phyloP scores from a whole-genome alignment of 2,888 invertebrate species.

The Agrotis segetum region DNA sequence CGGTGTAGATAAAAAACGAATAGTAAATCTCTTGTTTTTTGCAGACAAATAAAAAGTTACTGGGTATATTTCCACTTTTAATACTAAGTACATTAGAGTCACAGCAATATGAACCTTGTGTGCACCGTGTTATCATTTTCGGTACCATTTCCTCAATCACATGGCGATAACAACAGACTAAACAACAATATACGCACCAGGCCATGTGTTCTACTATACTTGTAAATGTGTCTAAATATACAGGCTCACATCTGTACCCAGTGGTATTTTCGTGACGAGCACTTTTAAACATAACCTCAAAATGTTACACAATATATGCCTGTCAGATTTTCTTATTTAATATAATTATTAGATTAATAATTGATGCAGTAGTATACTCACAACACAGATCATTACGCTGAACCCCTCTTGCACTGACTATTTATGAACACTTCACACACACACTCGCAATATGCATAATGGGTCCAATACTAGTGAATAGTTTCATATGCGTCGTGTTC shows the following conservation, averaged over 20 bases:
- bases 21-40: conserved; percentile 41
- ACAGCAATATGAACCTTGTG: conserved; percentile 25
- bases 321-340: conserved; percentile 60
- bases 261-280: conserved; percentile 72
- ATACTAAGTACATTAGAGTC: conserved; percentile 16
- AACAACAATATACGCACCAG: conserved; percentile 58
- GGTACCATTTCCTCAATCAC: conserved; percentile 20
- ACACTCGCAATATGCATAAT: conserved; percentile 84
- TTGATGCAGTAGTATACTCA: conserved; percentile 79
- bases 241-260: conserved; percentile 57
- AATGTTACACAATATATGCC: conserved; percentile 72
- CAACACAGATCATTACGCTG: conserved; percentile 85
- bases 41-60: conserved; percentile 19
- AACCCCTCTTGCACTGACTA: conserved; percentile 86
- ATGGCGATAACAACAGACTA: conserved; percentile 26
- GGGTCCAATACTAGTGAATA: conserved; percentile 81
- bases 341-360: conserved; percentile 69
- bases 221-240: conserved; percentile 64
- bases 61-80: conserved; percentile 30
- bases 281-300: conserved; percentile 87
- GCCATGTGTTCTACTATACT: conserved; percentile 72
- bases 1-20: conserved; percentile 24
- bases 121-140: conserved; percentile 10
- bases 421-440: conserved; percentile 89
- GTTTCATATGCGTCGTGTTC: conserved; percentile 78